Base-by-base conservation (phyloP, 2,797 vertebrate species). In the Betta splendens region DNA sequence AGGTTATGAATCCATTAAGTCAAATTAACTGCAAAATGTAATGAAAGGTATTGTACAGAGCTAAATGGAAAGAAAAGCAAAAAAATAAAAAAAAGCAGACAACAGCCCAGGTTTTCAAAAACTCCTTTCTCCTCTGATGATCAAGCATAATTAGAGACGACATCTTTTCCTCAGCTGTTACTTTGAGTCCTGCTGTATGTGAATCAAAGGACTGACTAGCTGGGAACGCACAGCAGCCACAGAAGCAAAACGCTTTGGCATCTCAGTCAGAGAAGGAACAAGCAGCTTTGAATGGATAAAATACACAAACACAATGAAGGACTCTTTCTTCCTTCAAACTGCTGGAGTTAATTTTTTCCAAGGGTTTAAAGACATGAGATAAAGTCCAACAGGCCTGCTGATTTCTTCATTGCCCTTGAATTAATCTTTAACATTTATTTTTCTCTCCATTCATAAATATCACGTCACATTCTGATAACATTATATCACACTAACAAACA, bases 341-440 rank as follows among this genome's bases (percentile, higher is more conserved):
- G 35, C 7, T 17, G 0, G 17, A 64, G 84, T 85, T 85, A 81
- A 86, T 87, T 22, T 81, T 81, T 81, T 37, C 35, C 42, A 33
- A 25, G 32, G 18, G 50, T 74, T 81, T 61, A 64, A 56, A 68
- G 37, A 69, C 20, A 6, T 4, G 35, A 49, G 72, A 64, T 65
- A 64, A 80, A 81, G 79, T 83, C 77, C 72, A 83, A 70, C 39
- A 40, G 40, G 12, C n/a, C n/a, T 20, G 18, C 42, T 63, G 58
- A 48, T 64, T 44, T 56, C 15, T 39, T 57, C 46, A 12, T 12
- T 33, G 18, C 20, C 31, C 23, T 33, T 59, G 16, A 44, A 45
- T 77, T 81, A 64, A 81, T 78, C 40, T 83, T 77, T 80, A 78
- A 84, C 83, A 44, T 68, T 53, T 31, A 43, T 20, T 31, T 11